Evolutionary conservation across 2,797 vertebrate species (phyloP), one percentile per base, ranked within the genome.

Genomic region (Ceryle rudis): DNA sequence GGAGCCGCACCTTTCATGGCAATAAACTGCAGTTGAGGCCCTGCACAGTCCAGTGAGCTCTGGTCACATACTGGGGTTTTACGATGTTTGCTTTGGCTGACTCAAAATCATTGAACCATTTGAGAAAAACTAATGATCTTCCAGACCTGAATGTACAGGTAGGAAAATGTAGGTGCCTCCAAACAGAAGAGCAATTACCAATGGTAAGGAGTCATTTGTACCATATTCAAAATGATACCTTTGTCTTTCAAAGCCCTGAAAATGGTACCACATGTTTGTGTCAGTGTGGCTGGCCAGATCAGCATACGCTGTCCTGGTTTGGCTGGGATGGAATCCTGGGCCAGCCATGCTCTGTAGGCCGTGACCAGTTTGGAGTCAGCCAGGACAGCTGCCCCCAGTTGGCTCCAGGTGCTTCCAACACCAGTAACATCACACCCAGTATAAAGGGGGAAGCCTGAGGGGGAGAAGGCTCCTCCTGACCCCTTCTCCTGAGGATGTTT

Each of bases 31-130:
- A 71, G 35, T 44, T 9, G 33, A 73, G 31, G 18, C 8, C 15
- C 29, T 57, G 0, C 6, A 2, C 26, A 16, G 12, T 51, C 61
- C 61, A 29, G 11, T 42, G 70, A 51, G 16, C 47, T 1, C 0
- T 28, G 25, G 11, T 31, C 44, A n/a, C 28, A n/a, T 61, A 17
- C 11, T 25, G 41, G 2, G 1, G 10, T 89, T 66, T 83, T 69
- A 47, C 14, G 44, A 33, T n/a, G 25, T 61, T 89, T 78, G 10
- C 26, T 75, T 74, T 66, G 54, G 5, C 26, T 66, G 60, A 60
- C 60, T 66, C 15, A 64, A 86, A 93, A 81, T 57, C 42, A 23
- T 29, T 39, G 65, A 74, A 47, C 54, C 39, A 4, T 42, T 79
- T 90, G 65, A 86, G 41, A 9, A 67, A 92, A 91, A 83, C 10